Conservation (phyloP, 2,113 vertebrate species). For the Taurulus bubalis region DNA sequence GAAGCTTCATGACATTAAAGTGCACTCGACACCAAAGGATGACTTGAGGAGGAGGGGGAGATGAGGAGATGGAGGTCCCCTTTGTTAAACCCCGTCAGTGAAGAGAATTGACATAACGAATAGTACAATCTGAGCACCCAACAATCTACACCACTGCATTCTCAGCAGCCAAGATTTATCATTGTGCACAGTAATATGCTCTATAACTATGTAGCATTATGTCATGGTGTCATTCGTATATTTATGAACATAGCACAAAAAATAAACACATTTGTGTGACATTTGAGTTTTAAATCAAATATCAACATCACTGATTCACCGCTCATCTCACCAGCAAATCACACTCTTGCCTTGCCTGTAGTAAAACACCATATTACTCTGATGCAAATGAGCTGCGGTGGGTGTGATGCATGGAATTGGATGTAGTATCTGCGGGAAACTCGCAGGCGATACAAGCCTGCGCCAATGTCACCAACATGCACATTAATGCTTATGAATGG, state of each 20-base stretch:
- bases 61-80: slow-evolving; percentile 16
- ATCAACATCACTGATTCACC: slow-evolving; percentile 54
- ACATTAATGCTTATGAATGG: slow-evolving; percentile 62
- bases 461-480: slow-evolving; percentile 32
- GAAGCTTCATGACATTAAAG: slow-evolving; percentile 42
- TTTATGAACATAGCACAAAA: neutral
- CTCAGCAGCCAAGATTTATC: slow-evolving; percentile 26
- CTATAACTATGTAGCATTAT: slow-evolving; percentile 6
- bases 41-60: slow-evolving; percentile 25
- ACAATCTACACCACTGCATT: slow-evolving; percentile 15
- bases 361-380: slow-evolving; percentile 36
- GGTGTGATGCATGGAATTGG: slow-evolving; percentile 52
- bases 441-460: slow-evolving; percentile 24
- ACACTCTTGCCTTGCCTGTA: slow-evolving; percentile 36
- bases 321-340: slow-evolving; percentile 57
- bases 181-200: neutral
- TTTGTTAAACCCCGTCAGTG: slow-evolving; percentile 35
- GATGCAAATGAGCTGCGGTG: slow-evolving; percentile 66
- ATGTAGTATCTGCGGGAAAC: slow-evolving; percentile 40
- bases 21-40: slow-evolving; percentile 26
- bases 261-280: slow-evolving; percentile 37
- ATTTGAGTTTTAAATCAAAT: slow-evolving; percentile 48
- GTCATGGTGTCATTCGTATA: slow-evolving; percentile 26
- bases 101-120: slow-evolving; percentile 31
- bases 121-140: slow-evolving; percentile 29